Base-by-base conservation (phyloP, 1,140 invertebrate species). In the Epicauta chinensis region DNA sequence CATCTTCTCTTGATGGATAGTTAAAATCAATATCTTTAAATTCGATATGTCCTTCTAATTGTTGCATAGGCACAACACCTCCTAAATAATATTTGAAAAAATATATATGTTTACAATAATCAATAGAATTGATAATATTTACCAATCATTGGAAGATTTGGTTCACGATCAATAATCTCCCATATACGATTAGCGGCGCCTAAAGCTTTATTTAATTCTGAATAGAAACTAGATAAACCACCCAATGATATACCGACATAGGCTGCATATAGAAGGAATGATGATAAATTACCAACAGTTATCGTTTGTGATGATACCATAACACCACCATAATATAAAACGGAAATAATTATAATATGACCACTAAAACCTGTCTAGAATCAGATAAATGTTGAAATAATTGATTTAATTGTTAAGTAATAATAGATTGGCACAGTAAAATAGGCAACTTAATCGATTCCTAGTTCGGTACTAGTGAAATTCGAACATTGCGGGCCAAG, bases 261-360 rank as follows among this genome's bases (percentile, higher is more conserved):
- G 0, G 85, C 91, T 2, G 93, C 91, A 69, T 97, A 97, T 2
- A 97, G 65, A 11, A 97, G 73, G 70, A 97, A 98, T 0, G 93
- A 84, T 0, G 91, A 93, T 11, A 98, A 72, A 54, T 86, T 84
- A 7, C 96, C 96, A 31, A 98, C 87, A 4, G 89, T 90, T 36
- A 99, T 78, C 17, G 82, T 71, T 34, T 87, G 79, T 11, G 85
- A 79, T 0, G 87, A 81, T 29, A 98, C 90, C 81, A 97, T 84
- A 10, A 82, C 76, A 7, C 93, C 92, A 12, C 95, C 95, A 66
- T 92, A 93, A 71, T 97, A 98, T 2, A 98, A 76, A 10, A 98
- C 93, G 3, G 90, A 84, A 17, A 97, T 78, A 45, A 97, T 86
- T 30, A 97, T 89, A 0, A 86, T 75, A 70, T 98, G 97, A 4